These are phyloP conservation scores for Cathartes aura DNA, from an alignment of 2,113 vertebrate species.

Conservation along the genomic window DNA sequence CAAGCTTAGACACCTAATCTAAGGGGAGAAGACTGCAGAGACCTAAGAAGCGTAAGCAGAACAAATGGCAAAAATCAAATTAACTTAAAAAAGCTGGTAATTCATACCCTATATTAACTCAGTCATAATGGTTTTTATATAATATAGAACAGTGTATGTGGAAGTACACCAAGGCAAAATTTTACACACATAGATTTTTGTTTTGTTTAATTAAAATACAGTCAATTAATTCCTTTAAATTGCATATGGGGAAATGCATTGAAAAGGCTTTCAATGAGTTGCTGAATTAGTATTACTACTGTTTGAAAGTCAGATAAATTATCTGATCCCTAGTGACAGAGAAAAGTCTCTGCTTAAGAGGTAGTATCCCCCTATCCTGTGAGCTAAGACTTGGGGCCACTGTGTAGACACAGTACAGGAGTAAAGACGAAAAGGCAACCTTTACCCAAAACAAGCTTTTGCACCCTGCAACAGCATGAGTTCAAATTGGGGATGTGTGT, in stretches of 20 bases:
- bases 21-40: neutral
- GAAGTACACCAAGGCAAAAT: neutral
- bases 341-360: neutral
- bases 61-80: neutral
- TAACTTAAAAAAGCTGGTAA: neutral
- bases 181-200: neutral
- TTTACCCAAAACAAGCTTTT: neutral
- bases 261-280: neutral
- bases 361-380: neutral
- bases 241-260: neutral
- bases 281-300: neutral
- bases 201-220: neutral
- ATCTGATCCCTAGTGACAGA: neutral
- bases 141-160: neutral
- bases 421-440: neutral
- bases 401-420: neutral
- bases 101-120: neutral
- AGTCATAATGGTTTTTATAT: neutral
- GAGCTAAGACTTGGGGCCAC: neutral
- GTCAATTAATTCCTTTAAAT: neutral
- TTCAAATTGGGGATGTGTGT: neutral
- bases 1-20: neutral
- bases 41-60: rapidly evolving
- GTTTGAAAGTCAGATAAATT: neutral
- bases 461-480: neutral